phyloP scores from a whole-genome alignment of 2,113 vertebrate genomes.

The Cyanoramphus novaezelandiae region DNA sequence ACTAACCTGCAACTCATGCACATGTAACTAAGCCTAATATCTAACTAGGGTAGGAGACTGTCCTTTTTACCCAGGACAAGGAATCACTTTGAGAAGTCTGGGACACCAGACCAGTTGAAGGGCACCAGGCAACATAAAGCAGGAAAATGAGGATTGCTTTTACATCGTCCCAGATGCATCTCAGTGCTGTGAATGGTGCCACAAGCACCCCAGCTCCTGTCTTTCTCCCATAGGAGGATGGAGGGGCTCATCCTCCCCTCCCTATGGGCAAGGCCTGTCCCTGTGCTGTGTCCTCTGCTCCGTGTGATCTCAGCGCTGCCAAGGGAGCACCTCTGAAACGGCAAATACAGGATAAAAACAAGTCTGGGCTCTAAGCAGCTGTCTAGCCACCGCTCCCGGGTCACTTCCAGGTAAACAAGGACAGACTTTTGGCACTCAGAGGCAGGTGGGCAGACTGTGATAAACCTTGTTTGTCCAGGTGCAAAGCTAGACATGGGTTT shows the following conservation, averaged over 20 bases:
- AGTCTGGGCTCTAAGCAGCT: neutral
- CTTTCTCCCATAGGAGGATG: rapidly evolving
- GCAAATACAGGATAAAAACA: neutral
- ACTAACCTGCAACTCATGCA: neutral
- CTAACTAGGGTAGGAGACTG: neutral
- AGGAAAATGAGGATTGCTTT: neutral
- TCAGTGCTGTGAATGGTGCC: rapidly evolving
- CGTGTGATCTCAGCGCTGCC: rapidly evolving
- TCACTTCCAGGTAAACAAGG: conserved; percentile 31
- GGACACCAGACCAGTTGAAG: neutral
- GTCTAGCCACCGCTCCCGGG: neutral
- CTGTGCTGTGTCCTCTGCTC: neutral
- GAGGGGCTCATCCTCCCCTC: neutral
- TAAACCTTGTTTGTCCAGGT: conserved; percentile 54
- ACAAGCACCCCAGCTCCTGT: neutral
- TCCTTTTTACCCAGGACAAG: neutral
- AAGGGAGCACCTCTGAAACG: neutral
- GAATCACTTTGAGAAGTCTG: neutral
- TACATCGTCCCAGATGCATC: neutral
- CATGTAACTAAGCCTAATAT: neutral
- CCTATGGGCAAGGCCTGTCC: neutral
- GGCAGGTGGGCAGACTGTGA: neutral
- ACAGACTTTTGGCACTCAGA: neutral
- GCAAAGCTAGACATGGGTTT: neutral
- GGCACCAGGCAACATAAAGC: rapidly evolving